These are phyloP conservation scores for Heliconius himera DNA, from an alignment of 1,140 invertebrate species.

Conservation along the genomic window DNA sequence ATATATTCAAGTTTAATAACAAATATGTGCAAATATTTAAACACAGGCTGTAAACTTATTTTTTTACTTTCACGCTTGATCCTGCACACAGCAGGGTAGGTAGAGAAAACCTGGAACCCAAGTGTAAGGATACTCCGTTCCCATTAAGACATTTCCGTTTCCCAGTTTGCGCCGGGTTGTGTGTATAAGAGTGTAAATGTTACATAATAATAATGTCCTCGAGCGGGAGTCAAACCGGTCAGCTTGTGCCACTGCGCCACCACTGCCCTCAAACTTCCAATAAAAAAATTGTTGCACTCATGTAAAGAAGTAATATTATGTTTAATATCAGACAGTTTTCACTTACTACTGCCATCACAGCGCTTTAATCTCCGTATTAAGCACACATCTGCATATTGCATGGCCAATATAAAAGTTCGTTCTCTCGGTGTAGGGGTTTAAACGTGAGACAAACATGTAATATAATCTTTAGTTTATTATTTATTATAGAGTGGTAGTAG, in stretches of 20 bases:
- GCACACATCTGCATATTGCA: neutral
- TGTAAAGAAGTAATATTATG: neutral
- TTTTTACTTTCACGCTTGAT: too few relatives aligned
- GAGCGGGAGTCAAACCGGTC: too few relatives aligned
- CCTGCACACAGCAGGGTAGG: too few relatives aligned
- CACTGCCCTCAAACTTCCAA: too few relatives aligned
- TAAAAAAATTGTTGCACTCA: too few relatives aligned
- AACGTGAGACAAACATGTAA: neutral
- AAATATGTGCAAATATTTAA: neutral
- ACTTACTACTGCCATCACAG: neutral
- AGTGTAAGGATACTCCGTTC: too few relatives aligned
- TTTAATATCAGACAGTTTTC: neutral
- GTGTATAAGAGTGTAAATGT: too few relatives aligned
- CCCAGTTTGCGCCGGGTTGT: too few relatives aligned
- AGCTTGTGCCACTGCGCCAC: too few relatives aligned
- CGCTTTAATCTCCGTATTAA: neutral
- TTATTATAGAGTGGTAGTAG: neutral
- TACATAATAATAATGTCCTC: too few relatives aligned
- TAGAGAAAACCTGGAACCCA: too few relatives aligned
- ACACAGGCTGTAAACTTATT: neutral
- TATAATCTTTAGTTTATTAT: neutral
- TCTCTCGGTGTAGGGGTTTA: neutral
- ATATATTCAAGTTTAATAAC: neutral
- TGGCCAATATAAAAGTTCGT: neutral
- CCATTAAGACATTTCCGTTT: too few relatives aligned